Base-by-base conservation (phyloP, 2,888 invertebrate genomes). In the Fragum whitleyi region DNA sequence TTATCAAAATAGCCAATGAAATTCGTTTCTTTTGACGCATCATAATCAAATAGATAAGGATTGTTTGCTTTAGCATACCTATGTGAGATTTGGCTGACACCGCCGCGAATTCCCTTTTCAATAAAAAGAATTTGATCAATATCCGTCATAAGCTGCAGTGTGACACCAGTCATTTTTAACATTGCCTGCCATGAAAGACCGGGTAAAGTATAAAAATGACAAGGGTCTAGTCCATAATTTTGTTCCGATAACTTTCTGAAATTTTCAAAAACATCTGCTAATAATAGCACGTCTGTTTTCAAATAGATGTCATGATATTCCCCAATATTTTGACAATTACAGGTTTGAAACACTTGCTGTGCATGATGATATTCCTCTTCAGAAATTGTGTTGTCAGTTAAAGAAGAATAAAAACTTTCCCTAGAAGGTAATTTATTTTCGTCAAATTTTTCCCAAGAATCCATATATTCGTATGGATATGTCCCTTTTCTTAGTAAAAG, bases 131-230 rank as follows among this genome's bases (percentile, higher is more conserved):
- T 29, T 36, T 71, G 53, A 67, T 85, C 77, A 36, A 80, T 62
- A 72, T 84, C 82, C 11, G 82, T 82, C 19, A 83, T 39, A 14
- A 81, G 61, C 47, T 81, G 76, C 23, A 84, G 29, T 0, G 71
- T 69, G 3, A 79, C 82, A 67, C 23, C 16, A 11, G 26, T 78
- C 59, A 72, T 77, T 42, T 86, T 79, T 26, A 80, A 29, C 67
- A 74, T 69, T 3, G 86, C 77, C 28, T 72, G 61, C 83, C 86
- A 86, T 23, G 71, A 86, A 11, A 92, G 76, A 26, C 90, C 88
- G 11, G 92, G 92, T 75, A 78, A 74, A 14, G 90, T 92, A 61
- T 81, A 92, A 77, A 90, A 92, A 21, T 83, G 78, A 39, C 79
- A 81, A 9, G 90, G 89, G 76, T 92, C 92, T 62, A 92, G 74